Percentiles rank a stretch among this genome's conserved stretches.
Evolutionary conservation across 2,888 invertebrate species (phyloP).

Genomic region (Drosophila borborema): DNA sequence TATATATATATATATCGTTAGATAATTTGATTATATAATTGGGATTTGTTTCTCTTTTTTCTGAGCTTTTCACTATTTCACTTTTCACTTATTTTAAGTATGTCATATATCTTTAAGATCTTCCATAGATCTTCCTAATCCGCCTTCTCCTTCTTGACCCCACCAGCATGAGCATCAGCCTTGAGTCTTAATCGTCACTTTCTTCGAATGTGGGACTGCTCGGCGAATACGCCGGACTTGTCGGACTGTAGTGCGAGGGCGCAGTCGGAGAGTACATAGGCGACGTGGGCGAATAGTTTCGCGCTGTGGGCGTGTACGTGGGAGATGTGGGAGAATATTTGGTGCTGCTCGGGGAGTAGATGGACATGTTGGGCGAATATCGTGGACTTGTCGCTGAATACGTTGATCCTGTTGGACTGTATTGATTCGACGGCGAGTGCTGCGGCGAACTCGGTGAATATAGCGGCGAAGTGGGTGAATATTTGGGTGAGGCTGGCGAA

Average conservation of each 20-base stretch:
- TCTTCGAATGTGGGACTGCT: conserved; percentile 86
- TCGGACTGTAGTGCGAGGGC: conserved; percentile 91
- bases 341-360: conserved; percentile 90
- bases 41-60: neutral
- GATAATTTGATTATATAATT: neutral
- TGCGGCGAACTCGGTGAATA: conserved; percentile 94
- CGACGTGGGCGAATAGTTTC: conserved; percentile 88
- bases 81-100: neutral
- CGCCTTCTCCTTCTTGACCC: no score
- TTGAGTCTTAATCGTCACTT: conserved; percentile 70
- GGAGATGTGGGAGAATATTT: conserved; percentile 93
- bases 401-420: conserved; percentile 90
- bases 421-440: conserved; percentile 88
- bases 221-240: conserved; percentile 90
- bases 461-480: conserved; percentile 92
- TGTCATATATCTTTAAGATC: neutral
- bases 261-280: conserved; percentile 93
- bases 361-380: conserved; percentile 86
- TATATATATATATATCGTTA: neutral
- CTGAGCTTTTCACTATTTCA: no score
- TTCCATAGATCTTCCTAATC: neutral
- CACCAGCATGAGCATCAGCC: neutral
- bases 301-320: conserved; percentile 88
- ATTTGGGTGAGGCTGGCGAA: conserved; percentile 92
- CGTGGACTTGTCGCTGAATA: conserved; percentile 89